A percentile compares a stretch with the other conserved stretches of the same genome.
Conservation (phyloP, 2,113 vertebrate species). For the Tragelaphus strepsiceros region DNA sequence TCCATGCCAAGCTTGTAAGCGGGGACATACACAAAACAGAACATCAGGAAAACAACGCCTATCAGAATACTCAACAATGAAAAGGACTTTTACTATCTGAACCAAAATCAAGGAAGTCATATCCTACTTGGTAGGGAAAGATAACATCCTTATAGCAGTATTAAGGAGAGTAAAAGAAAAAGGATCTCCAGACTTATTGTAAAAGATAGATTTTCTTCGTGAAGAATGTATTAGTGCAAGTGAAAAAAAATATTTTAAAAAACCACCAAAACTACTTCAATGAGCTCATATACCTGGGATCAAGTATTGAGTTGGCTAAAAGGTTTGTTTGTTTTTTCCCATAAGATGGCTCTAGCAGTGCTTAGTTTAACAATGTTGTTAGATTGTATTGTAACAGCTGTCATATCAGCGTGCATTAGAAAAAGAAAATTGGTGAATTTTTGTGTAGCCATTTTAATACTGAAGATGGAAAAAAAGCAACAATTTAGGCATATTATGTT, state of each 20-base stretch:
- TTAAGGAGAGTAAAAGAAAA: background rate
- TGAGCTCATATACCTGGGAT: background rate
- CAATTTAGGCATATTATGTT: background rate
- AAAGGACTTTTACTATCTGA: constrained; percentile 19
- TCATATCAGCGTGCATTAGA: background rate
- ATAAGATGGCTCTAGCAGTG: background rate
- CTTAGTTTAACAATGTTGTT: background rate
- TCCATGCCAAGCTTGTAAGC: background rate
- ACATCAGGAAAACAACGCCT: background rate
- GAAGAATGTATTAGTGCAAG: background rate
- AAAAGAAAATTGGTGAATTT: background rate
- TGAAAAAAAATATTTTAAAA: background rate
- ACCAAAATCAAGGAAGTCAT: constrained; percentile 11
- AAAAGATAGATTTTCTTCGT: constrained; percentile 19
- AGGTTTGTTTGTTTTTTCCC: background rate
- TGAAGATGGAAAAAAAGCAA: background rate
- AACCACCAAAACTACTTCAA: background rate
- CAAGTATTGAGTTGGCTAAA: background rate
- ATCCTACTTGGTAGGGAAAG: background rate
- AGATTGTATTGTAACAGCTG: background rate
- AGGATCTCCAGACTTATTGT: background rate
- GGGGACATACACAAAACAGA: background rate
- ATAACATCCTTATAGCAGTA: background rate
- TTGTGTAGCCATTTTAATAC: background rate
- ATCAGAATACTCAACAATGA: background rate